phyloP scores from a whole-genome alignment of 2,113 vertebrate genomes.

The Gymnorhina tibicen region DNA sequence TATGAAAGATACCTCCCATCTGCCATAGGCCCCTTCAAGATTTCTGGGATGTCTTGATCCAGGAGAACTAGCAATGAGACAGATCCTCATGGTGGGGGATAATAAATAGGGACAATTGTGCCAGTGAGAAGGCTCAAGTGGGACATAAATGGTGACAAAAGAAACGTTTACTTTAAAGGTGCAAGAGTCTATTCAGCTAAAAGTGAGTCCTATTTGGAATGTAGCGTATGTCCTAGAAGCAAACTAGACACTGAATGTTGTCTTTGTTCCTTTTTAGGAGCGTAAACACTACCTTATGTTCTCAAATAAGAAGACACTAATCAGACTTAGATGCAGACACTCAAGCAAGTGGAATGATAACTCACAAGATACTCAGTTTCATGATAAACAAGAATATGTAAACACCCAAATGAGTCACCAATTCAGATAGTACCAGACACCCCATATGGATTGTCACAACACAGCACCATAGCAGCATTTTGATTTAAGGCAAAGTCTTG shows the following conservation, averaged over 20 bases:
- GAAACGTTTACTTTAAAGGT: neutral
- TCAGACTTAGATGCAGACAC: neutral
- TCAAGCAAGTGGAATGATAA: neutral
- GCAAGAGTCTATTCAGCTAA: neutral
- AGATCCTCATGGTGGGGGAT: neutral
- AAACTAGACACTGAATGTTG: neutral
- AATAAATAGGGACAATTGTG: constrained; percentile 27
- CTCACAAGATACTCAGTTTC: neutral
- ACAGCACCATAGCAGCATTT: constrained; percentile 8
- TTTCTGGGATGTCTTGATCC: neutral
- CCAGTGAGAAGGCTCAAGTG: neutral
- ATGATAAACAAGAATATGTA: neutral
- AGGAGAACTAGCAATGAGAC: neutral
- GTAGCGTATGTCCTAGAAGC: neutral
- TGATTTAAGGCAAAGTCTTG: constrained; percentile 21
- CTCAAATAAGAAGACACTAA: neutral
- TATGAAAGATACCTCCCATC: neutral
- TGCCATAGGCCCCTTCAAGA: neutral
- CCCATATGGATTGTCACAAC: neutral
- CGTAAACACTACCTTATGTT: constrained; percentile 52
- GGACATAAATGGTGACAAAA: neutral
- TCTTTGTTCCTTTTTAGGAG: constrained; percentile 24
- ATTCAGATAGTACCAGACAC: neutral
- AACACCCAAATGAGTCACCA: neutral
- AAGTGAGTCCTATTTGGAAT: constrained; percentile 1